phyloP scores from a whole-genome alignment of 2,888 invertebrate genomes.

The Eilema caniola region DNA sequence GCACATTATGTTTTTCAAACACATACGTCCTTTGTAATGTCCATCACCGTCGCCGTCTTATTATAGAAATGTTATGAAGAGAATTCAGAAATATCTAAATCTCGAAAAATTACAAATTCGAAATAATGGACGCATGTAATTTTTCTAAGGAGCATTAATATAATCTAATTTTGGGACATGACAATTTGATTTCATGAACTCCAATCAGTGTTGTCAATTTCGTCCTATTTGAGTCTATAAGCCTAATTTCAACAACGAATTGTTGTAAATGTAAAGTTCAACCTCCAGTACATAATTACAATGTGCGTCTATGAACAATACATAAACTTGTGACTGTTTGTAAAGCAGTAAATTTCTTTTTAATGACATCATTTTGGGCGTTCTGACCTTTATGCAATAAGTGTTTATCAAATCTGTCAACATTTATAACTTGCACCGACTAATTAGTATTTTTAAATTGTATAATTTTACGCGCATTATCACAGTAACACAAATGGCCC shows the following conservation, averaged over 20 bases:
- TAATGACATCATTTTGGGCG: background rate
- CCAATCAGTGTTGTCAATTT: slow-evolving; percentile 3
- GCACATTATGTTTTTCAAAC: slow-evolving; percentile 18
- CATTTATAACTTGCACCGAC: background rate
- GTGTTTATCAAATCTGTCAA: background rate
- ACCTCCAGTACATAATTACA: background rate
- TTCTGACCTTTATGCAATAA: background rate
- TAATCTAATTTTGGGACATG: no score
- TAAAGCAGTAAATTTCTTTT: background rate
- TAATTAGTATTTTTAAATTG: background rate
- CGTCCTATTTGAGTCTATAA: background rate
- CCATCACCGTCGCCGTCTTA: background rate
- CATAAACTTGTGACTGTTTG: background rate
- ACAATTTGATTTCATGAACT: no score
- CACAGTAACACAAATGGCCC: background rate
- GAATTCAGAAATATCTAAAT: background rate
- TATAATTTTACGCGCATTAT: background rate
- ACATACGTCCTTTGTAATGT: background rate
- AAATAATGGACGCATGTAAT: background rate
- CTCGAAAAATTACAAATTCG: background rate
- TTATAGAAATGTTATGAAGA: background rate
- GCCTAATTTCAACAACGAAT: slow-evolving; percentile 23
- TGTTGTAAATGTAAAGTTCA: slow-evolving; percentile 7
- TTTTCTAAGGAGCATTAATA: no score
- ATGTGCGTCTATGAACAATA: slow-evolving; percentile 33